Evolutionary conservation across 2,797 vertebrate genomes (phyloP).

Genomic region (Notoglanidium macrostoma): DNA sequence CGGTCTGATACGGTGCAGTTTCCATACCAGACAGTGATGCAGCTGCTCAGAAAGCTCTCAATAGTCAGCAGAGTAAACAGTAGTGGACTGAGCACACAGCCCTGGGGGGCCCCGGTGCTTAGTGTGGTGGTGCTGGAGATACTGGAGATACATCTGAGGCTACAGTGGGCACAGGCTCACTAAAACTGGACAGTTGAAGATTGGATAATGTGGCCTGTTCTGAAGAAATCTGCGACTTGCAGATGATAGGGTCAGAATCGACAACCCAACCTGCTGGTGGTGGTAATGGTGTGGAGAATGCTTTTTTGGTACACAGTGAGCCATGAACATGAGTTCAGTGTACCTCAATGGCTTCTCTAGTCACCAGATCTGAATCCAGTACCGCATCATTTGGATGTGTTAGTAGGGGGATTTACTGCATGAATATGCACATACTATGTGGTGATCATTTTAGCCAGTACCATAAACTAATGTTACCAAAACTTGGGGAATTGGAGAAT

Average conservation of each 20-base stretch:
- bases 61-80: too few relatives aligned
- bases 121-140: too few relatives aligned
- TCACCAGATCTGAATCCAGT: not conserved
- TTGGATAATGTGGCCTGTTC: not conserved
- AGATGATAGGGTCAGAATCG: not conserved
- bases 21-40: too few relatives aligned
- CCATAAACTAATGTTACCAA: not conserved
- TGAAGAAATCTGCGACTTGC: not conserved
- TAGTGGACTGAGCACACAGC: too few relatives aligned
- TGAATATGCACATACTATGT: not conserved
- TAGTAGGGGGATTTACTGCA: not conserved
- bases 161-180: too few relatives aligned
- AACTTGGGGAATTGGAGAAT: not conserved
- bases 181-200: not conserved
- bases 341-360: not conserved
- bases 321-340: not conserved
- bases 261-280: not conserved
- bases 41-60: too few relatives aligned
- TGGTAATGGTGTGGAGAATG: not conserved
- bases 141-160: too few relatives aligned
- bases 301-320: not conserved
- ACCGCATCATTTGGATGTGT: not conserved
- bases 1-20: too few relatives aligned
- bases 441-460: not conserved
- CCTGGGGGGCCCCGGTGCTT: too few relatives aligned